These are phyloP conservation scores for Orthosia gracilis DNA, from an alignment of 2,888 invertebrate genomes.

Conservation along the genomic window DNA sequence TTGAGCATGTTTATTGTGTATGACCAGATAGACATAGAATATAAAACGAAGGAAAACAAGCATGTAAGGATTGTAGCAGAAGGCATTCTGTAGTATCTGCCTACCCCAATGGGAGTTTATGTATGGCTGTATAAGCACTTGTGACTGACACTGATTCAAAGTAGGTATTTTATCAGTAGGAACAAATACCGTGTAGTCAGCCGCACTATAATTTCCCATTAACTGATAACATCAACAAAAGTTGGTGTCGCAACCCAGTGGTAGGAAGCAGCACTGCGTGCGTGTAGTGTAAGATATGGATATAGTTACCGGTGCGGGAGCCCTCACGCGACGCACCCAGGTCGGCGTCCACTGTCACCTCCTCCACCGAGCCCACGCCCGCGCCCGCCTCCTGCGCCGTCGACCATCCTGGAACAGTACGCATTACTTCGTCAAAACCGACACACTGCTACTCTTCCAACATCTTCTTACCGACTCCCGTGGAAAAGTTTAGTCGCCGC, in stretches of 20 bases:
- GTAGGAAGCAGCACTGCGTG: not conserved
- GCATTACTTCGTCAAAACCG: not conserved
- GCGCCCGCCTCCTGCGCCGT: conserved; percentile 83
- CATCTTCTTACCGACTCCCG: not conserved
- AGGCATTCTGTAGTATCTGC: too few relatives aligned
- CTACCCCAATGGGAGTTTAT: too few relatives aligned
- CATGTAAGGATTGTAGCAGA: too few relatives aligned
- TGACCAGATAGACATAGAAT: too few relatives aligned
- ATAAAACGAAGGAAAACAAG: too few relatives aligned
- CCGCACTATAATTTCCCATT: not conserved
- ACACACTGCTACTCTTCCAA: conserved; percentile 6
- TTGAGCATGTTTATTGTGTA: too few relatives aligned
- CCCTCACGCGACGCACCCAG: conserved; percentile 96
- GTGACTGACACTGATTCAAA: not conserved
- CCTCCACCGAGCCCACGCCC: conserved; percentile 86
- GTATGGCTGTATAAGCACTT: too few relatives aligned
- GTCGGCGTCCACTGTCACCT: conserved; percentile 94
- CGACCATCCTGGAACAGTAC: conserved; percentile 82
- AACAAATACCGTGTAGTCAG: not conserved
- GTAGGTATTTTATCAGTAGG: not conserved
- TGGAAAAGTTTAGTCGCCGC: conserved; percentile 51
- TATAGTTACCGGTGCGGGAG: conserved; percentile 95
- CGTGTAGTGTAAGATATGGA: not conserved
- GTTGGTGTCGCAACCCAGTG: not conserved
- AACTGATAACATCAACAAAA: not conserved